Conservation (phyloP, 2,797 vertebrate genomes). For the Liasis olivaceus region DNA sequence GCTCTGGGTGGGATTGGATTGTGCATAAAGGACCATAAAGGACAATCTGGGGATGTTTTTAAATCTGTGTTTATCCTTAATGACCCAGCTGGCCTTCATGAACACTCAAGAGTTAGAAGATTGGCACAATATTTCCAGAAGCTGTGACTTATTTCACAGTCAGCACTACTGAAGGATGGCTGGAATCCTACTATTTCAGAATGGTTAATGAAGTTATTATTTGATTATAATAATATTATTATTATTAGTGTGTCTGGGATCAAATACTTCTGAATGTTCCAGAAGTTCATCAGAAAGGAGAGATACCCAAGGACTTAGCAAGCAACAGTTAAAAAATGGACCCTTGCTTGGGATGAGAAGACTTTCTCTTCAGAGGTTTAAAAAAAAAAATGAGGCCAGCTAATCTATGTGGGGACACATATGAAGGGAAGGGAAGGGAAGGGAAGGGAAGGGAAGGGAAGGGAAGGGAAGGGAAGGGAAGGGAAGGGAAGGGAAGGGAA, state of each 20-base stretch:
- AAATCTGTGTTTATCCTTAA: background rate
- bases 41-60: background rate
- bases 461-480: too few relatives aligned
- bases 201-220: background rate
- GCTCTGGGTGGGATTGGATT: background rate
- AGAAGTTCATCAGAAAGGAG: background rate
- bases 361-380: background rate
- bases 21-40: background rate
- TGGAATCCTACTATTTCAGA: background rate
- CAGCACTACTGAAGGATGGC: conserved; percentile 2
- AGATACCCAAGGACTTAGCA: background rate
- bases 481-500: background rate
- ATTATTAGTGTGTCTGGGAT: background rate
- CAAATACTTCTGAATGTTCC: accelerated
- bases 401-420: background rate
- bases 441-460: background rate
- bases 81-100: background rate
- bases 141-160: background rate
- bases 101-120: background rate
- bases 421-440: background rate
- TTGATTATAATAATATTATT: background rate
- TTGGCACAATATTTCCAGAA: background rate
- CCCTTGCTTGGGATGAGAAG: background rate
- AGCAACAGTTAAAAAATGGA: background rate
- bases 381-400: background rate